phyloP scores from a whole-genome alignment of 1,140 invertebrate species.

The Camponotus vicinus region DNA sequence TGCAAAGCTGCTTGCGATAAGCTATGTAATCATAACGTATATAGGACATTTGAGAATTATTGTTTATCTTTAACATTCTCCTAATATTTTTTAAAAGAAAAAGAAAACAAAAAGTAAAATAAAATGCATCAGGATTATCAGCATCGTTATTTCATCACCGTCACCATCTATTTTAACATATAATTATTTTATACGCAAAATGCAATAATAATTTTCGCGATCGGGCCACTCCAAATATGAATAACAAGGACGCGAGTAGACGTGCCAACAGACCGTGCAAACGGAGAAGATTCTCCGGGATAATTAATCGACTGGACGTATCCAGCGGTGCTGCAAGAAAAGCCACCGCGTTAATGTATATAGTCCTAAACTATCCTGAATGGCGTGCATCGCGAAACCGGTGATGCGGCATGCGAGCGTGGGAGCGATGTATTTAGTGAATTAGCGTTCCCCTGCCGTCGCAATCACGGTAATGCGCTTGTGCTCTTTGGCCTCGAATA shows the following conservation, averaged over 20 bases:
- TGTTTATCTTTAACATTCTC: neutral
- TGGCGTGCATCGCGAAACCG: constrained; percentile 59
- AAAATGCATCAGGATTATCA: neutral
- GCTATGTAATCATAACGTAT: too few species aligned
- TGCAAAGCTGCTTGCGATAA: too few species aligned
- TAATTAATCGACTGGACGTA: constrained; percentile 74
- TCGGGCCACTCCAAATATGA: neutral
- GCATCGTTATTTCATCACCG: neutral
- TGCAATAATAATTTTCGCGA: too few species aligned
- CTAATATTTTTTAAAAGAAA: neutral
- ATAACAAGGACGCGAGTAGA: constrained; percentile 25
- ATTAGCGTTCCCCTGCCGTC: constrained; percentile 80
- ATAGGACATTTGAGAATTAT: neutral
- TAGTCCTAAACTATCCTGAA: constrained; percentile 73
- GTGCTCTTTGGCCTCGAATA: constrained; percentile 59
- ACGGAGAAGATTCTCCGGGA: constrained; percentile 54
- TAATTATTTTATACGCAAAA: neutral
- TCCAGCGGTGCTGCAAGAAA: constrained; percentile 44
- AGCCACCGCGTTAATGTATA: constrained; percentile 55
- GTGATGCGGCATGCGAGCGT: constrained; percentile 72
- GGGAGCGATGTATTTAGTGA: constrained; percentile 81
- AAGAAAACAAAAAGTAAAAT: neutral
- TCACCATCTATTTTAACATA: neutral
- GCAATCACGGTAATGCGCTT: constrained; percentile 83
- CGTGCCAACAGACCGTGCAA: neutral